These are phyloP conservation scores for Drosophila ochracea DNA, from an alignment of 2,888 invertebrate species.

Conservation along the genomic window DNA sequence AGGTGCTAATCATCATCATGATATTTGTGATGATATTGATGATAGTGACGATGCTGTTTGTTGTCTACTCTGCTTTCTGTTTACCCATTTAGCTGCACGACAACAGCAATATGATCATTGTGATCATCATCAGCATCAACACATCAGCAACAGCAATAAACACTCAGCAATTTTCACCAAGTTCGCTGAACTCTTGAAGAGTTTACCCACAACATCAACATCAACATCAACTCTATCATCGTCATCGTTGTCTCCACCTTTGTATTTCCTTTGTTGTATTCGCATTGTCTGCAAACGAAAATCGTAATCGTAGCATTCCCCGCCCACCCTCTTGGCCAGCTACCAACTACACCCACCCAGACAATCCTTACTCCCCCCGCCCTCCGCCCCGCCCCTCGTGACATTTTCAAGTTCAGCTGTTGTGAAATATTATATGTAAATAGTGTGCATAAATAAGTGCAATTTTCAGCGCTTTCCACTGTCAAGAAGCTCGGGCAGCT, in stretches of 20 bases:
- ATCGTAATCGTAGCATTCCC: not conserved
- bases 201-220: constrained; percentile 43
- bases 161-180: constrained; percentile 69
- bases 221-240: constrained; percentile 24
- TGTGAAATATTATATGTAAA: constrained; percentile 25
- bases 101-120: constrained; percentile 30
- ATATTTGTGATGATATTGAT: constrained; percentile 10
- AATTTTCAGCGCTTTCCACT: constrained; percentile 44
- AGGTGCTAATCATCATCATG: constrained; percentile 18
- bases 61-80: constrained; percentile 34
- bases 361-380: constrained; percentile 4
- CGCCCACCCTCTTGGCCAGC: not conserved
- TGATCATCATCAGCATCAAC: constrained; percentile 30
- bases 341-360: not conserved
- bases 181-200: constrained; percentile 66
- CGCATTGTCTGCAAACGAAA: constrained; percentile 41
- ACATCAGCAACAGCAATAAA: constrained; percentile 42
- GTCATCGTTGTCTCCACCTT: constrained; percentile 25
- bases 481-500: constrained; percentile 27
- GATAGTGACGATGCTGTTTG: constrained; percentile 19
- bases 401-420: constrained; percentile 58
- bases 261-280: constrained; percentile 16
- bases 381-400: not conserved
- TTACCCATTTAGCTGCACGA: constrained; percentile 16
- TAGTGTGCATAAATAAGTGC: constrained; percentile 6